Conservation (phyloP, 2,113 vertebrate genomes). For the Dermatemys mawii region DNA sequence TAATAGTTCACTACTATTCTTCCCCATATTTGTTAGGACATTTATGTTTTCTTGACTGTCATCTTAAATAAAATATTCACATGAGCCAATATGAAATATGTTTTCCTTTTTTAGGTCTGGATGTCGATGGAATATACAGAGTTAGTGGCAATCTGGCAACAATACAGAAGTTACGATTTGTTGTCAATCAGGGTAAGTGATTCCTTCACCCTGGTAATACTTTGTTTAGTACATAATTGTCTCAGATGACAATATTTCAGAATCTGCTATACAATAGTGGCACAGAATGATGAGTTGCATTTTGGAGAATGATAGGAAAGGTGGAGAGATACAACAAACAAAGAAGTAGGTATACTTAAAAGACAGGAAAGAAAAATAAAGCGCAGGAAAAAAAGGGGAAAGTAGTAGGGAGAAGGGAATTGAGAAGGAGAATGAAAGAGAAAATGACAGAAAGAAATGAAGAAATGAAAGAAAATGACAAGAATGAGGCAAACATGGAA, state of each 20-base stretch:
- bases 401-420: constrained; percentile 32
- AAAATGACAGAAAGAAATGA: neutral
- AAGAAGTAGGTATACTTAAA: neutral
- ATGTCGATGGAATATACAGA: constrained; percentile 91
- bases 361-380: constrained; percentile 38
- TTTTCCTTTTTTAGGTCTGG: constrained; percentile 83
- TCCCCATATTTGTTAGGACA: constrained; percentile 29
- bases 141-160: constrained; percentile 92
- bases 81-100: constrained; percentile 70
- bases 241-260: constrained; percentile 73
- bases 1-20: constrained; percentile 3
- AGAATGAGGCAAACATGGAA: constrained; percentile 1
- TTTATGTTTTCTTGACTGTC: constrained; percentile 63
- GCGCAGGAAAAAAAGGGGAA: constrained; percentile 38
- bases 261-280: constrained; percentile 62
- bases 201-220: constrained; percentile 71
- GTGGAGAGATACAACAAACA: constrained; percentile 51
- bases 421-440: neutral
- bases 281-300: constrained; percentile 56
- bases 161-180: constrained; percentile 92
- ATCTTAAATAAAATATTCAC: constrained; percentile 52
- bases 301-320: constrained; percentile 44
- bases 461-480: neutral
- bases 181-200: constrained; percentile 90
- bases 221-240: constrained; percentile 75